phyloP scores from a whole-genome alignment of 2,113 vertebrate species.

The Lepidothrix coronata region DNA sequence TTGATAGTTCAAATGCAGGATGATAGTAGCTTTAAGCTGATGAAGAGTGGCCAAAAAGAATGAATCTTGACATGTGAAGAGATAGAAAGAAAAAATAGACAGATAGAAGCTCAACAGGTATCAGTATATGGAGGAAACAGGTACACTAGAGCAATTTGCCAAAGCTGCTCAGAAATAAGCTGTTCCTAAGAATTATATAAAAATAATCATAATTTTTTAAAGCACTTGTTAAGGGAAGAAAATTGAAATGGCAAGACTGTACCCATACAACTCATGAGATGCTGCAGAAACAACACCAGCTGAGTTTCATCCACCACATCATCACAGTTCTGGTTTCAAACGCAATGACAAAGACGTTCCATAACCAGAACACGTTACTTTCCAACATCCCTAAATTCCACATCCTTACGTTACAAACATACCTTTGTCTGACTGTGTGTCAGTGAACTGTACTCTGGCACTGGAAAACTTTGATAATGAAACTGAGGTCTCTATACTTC shows the following conservation, averaged over 20 bases:
- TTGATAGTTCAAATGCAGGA: not conserved
- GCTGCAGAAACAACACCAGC: not conserved
- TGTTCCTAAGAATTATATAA: not conserved
- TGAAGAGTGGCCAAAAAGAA: not conserved
- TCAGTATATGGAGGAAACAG: not conserved
- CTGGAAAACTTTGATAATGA: not conserved
- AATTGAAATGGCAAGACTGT: not conserved
- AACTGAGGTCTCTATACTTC: not conserved
- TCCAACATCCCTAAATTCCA: not conserved
- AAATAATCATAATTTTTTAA: not conserved
- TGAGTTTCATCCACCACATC: not conserved
- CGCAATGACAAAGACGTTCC: not conserved
- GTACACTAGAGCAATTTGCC: not conserved
- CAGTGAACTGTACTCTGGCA: not conserved
- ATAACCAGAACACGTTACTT: not conserved
- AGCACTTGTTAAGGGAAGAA: not conserved
- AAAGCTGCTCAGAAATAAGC: not conserved
- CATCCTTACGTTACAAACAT: not conserved
- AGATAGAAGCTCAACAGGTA: not conserved
- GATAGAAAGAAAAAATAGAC: not conserved
- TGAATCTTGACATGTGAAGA: not conserved
- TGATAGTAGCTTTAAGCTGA: not conserved
- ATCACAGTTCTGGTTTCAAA: not conserved
- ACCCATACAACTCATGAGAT: not conserved
- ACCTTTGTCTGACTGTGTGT: not conserved